Evolutionary conservation across 2,113 vertebrate genomes (phyloP).

Genomic region (Ictidomys tridecemlineatus): DNA sequence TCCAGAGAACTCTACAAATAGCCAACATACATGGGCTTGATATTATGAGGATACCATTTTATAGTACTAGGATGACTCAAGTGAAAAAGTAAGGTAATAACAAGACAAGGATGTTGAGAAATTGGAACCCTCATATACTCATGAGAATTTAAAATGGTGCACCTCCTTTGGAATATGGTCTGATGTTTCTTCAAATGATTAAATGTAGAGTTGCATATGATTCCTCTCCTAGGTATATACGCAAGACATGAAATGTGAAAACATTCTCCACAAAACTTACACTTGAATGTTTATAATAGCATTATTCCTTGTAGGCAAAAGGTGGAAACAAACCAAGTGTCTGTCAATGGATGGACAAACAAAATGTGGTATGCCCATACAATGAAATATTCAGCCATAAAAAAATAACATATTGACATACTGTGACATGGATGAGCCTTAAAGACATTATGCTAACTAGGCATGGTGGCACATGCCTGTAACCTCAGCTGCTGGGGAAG

Average conservation of each 20-base stretch:
- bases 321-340: no score
- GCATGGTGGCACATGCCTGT: no score
- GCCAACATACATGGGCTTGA: background rate
- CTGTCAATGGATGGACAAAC: no score
- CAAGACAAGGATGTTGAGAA: background rate
- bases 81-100: slow-evolving; percentile 2
- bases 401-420: no score
- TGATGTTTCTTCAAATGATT: background rate
- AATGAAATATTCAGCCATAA: no score
- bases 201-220: background rate
- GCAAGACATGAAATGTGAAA: background rate
- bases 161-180: background rate
- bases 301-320: no score
- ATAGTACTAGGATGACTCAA: background rate
- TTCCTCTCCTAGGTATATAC: background rate
- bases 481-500: no score
- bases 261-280: background rate
- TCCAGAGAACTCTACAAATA: background rate
- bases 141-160: background rate
- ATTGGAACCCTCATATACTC: background rate
- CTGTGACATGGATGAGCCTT: no score
- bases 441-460: no score
- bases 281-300: background rate
- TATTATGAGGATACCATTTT: background rate
- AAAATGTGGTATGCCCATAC: no score